Evolutionary conservation across 2,113 vertebrate genomes (phyloP), one percentile per base, ranked within the genome.

Genomic region (Gasterosteus nipponicus): DNA sequence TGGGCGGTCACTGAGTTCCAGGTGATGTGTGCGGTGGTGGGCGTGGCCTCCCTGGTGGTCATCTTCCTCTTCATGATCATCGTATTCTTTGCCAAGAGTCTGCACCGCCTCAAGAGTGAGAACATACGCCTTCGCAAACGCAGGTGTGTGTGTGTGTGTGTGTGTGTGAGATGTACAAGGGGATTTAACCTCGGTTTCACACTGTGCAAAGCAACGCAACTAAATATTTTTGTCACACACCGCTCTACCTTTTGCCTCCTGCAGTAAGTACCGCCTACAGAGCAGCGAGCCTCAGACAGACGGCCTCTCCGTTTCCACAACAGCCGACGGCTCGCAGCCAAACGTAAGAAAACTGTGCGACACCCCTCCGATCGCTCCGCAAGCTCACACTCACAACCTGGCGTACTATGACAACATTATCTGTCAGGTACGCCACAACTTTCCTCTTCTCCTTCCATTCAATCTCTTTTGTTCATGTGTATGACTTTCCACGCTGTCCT

Each of bases 281-380:
- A 92, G 87, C 26, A 95, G 93, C 7, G 97, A 98, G 91, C 96
- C 96, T 42, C 97, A 97, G 94, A 97, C 97, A 0, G 97, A 99
- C 80, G 98, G 97, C 93, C 97, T 99, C 91, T 99, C 98, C 18
- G 95, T 99, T 61, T 99, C 97, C 85, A 99, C 98, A 62, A 97
- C 96, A 78, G 97, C 97, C 1, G 98, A 99, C 90, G 96, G 96
- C 92, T 99, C 97, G 44, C 97, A 99, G 92, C 95, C 96, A 93
- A 99, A 98, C 10, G 98, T 99, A 99, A 99, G 98, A 95, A 96
- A 92, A 93, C 89, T 93, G 76, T 89, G 89, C 12, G 87, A 92
- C 91, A 85, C 93, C 65, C 84, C 92, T 60, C 77, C 91, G 91
- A 83, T 92, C 81, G 93, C 92, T 91, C 94, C 91, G 78, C 92